Evolutionary conservation across 2,113 vertebrate genomes (phyloP), one percentile per base, ranked within the genome.

Genomic region (Excalfactoria chinensis): DNA sequence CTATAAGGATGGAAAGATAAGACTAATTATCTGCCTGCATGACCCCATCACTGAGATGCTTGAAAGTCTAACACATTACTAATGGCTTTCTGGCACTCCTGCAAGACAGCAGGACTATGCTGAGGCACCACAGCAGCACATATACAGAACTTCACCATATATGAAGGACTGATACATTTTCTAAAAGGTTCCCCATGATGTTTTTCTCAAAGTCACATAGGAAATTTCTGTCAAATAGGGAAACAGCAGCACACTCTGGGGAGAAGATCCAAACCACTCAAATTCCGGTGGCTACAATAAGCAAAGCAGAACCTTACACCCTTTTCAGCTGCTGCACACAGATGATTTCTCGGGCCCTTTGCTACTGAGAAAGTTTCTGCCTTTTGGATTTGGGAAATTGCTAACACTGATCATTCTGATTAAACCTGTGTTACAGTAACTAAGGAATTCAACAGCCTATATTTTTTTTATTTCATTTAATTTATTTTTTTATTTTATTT

Each of bases 1-100:
- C 91, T 91, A 14, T 88, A 71, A 95, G 89, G 89, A 87, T 68
- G 75, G 64, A 89, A 89, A 92, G 82, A 74, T 92, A 66, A 83
- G 71, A 68, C 72, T 88, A 92, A 92, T 95, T 85, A 92, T 87
- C 84, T 92, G 56, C 15, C 75, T 88, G 68, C 75, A 83, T 92
- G 84, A 85, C 43, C 84, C 43, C 40, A 37, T 83, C 91, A 86
- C 32, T 49, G 75, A 77, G 75, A 51, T 58, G 17, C 73, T 48
- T 75, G 67, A 34, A 93, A 87, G 78, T 79, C 84, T 94, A 73
- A 77, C 40, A 85, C 77, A 71, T 4, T 60, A 59, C 75, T 93
- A 87, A 80, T 77, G 64, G 67, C 60, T 90, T 64, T 51, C 74
- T 14, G 73, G 84, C 41, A 40, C 34, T 87, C 17, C 73, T 63